A percentile compares a stretch with the other conserved stretches of the same genome.
Evolutionary conservation across 2,797 vertebrate species (phyloP).

Genomic region (Labroides dimidiatus): DNA sequence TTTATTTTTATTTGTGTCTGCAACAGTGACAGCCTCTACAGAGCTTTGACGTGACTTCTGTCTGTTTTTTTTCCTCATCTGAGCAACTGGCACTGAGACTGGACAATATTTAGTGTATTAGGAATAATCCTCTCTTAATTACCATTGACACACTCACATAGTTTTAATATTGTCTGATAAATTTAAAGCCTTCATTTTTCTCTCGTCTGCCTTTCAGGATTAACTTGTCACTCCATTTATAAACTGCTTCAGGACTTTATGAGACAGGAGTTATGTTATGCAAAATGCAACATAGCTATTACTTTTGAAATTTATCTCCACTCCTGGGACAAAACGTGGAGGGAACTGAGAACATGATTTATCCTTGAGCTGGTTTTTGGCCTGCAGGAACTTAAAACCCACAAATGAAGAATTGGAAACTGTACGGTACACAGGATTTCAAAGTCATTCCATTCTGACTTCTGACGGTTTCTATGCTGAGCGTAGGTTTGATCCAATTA

Average conservation of each 20-base stretch:
- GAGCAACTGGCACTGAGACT: slow-evolving; percentile 12
- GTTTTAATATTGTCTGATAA: not conserved
- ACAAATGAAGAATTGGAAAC: slow-evolving; percentile 10
- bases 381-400: not conserved
- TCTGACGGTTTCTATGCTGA: slow-evolving; percentile 35
- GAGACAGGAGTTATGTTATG: slow-evolving; percentile 1
- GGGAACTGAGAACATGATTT: slow-evolving; percentile 8
- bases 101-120: not conserved
- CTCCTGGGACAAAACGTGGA: not conserved
- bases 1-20: not conserved
- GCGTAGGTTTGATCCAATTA: slow-evolving; percentile 60
- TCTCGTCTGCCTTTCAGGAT: slow-evolving; percentile 16
- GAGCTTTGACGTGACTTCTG: slow-evolving; percentile 20
- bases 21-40: slow-evolving; percentile 3
- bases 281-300: not conserved
- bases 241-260: slow-evolving; percentile 1
- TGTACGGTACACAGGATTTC: slow-evolving; percentile 11
- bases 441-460: slow-evolving; percentile 24
- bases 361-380: not conserved
- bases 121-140: slow-evolving; percentile 5
- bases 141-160: slow-evolving; percentile 24
- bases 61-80: not conserved
- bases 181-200: slow-evolving; percentile 20
- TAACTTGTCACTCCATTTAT: not conserved
- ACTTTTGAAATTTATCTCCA: not conserved